phyloP scores from a whole-genome alignment of 2,113 vertebrate genomes.

The Castor canadensis region DNA sequence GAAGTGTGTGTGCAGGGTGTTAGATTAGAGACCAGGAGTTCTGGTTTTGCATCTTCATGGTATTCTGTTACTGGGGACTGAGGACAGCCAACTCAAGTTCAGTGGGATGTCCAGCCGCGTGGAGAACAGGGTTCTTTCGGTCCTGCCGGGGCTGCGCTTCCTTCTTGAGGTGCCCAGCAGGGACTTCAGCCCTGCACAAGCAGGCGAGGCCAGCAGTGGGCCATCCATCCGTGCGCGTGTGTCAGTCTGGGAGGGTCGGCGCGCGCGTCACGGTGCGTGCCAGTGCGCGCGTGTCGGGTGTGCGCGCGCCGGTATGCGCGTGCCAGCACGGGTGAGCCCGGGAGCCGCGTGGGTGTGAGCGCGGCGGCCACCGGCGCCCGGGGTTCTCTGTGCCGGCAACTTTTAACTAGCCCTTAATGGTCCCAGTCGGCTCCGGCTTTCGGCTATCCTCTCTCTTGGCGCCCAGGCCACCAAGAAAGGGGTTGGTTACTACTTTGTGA shows the following conservation, averaged over 20 bases:
- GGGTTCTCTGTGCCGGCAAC: background rate
- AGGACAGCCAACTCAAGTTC: background rate
- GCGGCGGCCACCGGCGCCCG: background rate
- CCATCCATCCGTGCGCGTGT: background rate
- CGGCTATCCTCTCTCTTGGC: background rate
- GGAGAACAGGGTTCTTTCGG: no score
- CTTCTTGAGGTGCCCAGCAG: no score
- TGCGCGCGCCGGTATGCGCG: background rate
- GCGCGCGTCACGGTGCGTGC: constrained; percentile 5
- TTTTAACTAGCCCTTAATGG: no score
- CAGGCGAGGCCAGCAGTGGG: background rate
- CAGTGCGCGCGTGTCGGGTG: background rate
- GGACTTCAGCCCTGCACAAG: background rate
- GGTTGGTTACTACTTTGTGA: background rate
- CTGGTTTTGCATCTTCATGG: background rate
- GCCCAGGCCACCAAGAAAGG: background rate
- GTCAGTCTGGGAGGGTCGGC: background rate
- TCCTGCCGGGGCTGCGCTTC: background rate
- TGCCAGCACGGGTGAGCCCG: background rate
- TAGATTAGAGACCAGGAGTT: background rate
- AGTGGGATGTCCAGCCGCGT: background rate
- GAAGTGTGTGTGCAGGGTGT: background rate
- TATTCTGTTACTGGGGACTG: background rate
- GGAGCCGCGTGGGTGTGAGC: background rate
- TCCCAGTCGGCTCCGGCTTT: background rate